Conservation (phyloP, 2,113 vertebrate genomes). For the Myotis yumanensis region DNA sequence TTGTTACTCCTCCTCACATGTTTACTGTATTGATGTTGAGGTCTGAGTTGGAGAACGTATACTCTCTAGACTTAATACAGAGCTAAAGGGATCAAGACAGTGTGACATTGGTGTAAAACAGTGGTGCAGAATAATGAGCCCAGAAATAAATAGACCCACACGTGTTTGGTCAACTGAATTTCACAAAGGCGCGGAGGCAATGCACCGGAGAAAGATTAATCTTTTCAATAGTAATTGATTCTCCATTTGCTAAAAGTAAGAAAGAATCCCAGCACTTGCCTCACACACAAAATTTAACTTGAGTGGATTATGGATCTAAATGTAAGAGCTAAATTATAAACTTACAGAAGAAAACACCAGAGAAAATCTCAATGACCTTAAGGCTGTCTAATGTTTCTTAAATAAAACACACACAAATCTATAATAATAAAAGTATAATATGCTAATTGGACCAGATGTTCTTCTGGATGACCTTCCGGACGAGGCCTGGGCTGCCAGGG, state of each 20-base stretch:
- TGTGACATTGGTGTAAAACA: background rate
- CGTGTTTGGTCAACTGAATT: background rate
- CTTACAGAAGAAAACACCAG: background rate
- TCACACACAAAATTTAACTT: background rate
- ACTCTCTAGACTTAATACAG: background rate
- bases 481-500: too few species aligned
- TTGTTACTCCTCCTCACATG: background rate
- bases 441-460: too few species aligned
- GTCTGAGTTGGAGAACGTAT: background rate
- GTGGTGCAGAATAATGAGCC: background rate
- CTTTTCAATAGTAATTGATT: background rate
- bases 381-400: background rate
- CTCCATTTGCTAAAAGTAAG: background rate
- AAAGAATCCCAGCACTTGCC: background rate
- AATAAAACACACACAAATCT: background rate
- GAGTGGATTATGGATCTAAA: background rate
- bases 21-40: background rate
- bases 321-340: background rate
- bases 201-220: background rate
- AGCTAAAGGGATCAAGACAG: background rate
- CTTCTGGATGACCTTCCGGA: too few species aligned
- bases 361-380: background rate
- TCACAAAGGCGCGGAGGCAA: background rate
- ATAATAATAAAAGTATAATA: too few species aligned
- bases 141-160: background rate